A percentile compares a stretch with the other conserved stretches of the same genome.
Conservation (phyloP, 2,113 vertebrate genomes). For the Puntigrus tetrazona region DNA sequence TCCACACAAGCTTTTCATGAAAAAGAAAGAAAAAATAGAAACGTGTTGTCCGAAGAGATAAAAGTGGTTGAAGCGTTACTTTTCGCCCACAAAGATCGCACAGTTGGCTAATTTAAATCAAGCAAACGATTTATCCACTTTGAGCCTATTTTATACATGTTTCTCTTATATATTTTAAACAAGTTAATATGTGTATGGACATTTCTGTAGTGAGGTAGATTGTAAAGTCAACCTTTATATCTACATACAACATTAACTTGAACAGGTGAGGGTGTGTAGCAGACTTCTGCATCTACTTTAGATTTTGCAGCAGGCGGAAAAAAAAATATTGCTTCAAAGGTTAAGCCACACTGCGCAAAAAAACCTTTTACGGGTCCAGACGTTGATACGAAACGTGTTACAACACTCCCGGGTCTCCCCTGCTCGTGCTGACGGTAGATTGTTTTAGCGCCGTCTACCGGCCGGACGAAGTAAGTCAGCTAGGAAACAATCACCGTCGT, state of each 20-base stretch:
- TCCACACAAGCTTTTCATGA: neutral
- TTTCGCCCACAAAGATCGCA: neutral
- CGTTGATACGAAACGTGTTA: neutral
- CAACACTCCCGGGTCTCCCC: neutral
- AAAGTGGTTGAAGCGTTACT: neutral
- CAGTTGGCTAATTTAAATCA: neutral
- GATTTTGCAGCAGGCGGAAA: neutral
- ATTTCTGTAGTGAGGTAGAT: neutral
- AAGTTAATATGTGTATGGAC: neutral
- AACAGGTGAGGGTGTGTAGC: no score
- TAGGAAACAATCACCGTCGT: neutral
- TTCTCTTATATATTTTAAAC: neutral
- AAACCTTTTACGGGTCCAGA: neutral
- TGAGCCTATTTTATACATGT: neutral
- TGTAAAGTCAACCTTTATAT: neutral
- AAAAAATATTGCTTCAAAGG: neutral
- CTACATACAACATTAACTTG: neutral
- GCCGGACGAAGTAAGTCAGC: neutral
- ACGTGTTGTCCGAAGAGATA: neutral
- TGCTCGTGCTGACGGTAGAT: neutral
- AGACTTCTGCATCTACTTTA: neutral
- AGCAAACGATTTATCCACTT: neutral
- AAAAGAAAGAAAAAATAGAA: neutral
- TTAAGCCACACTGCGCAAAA: neutral
- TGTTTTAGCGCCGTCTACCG: slow-evolving; percentile 14